phyloP scores from a whole-genome alignment of 2,113 vertebrate species.

The Periophthalmodon schlosseri region DNA sequence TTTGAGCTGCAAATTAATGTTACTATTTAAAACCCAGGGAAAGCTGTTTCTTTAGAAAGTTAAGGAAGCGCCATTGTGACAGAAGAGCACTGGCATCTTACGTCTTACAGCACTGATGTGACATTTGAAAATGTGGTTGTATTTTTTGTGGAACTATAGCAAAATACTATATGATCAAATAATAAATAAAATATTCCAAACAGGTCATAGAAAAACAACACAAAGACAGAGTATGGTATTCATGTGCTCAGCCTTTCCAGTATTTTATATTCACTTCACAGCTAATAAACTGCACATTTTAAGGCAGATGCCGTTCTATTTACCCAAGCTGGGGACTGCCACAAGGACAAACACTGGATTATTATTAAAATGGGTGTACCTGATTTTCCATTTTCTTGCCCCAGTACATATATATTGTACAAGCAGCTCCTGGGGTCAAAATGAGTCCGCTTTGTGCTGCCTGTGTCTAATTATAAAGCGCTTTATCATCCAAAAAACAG shows the following conservation, averaged over 20 bases:
- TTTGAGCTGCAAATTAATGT: constrained; percentile 2
- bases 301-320: neutral
- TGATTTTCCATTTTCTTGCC: too few species aligned
- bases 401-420: too few species aligned
- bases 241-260: too few species aligned
- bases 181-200: neutral
- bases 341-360: neutral
- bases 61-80: neutral
- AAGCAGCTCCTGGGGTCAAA: too few species aligned
- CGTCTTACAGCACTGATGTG: neutral
- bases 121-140: constrained; percentile 16
- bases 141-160: neutral
- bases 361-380: neutral
- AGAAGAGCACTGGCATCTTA: neutral
- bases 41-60: neutral
- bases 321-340: neutral
- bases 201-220: neutral
- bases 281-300: too few species aligned
- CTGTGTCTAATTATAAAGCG: too few species aligned
- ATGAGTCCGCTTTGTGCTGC: too few species aligned
- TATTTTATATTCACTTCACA: too few species aligned
- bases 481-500: too few species aligned
- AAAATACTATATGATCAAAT: neutral
- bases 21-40: constrained; percentile 15
- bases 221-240: neutral